Evolutionary conservation across 2,888 invertebrate species (phyloP), one percentile per base, ranked within the genome.

Genomic region (Orchesella flavescens): DNA sequence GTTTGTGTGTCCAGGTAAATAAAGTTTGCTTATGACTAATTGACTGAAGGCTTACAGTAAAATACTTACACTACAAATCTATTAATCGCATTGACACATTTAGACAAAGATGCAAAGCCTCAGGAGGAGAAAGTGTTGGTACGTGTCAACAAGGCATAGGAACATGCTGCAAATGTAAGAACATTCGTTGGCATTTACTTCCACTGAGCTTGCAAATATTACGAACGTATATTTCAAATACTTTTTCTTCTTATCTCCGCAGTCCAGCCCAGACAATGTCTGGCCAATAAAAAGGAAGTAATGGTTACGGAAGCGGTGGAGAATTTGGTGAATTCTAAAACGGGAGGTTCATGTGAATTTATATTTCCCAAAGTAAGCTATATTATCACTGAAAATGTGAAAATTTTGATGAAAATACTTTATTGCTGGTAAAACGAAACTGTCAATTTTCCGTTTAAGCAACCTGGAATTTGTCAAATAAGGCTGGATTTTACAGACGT

Each of bases 111-210:
- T 83, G 83, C 43, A 46, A 44, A 23, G 34, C 78, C 2, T 83
- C 83, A 15, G 83, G 75, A 24, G 83, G 83, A 12, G 78, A 83
- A 53, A 44, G 61, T 12, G 69, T 74, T 0, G 83, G 83, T 0
- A 12, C 68, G 0, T 83, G 83, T 46, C 83, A 83, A 24, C 73
- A 78, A 61, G 83, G 83, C 7, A 5, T 71, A 5, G 83, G 83
- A 59, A 83, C 78, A 23, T 83, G 83, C 44, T 83, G 83, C 74
- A 78, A 78, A 68, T 83, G 83, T 83, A 55, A 24, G 65, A n/a
- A n/a, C n/a, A n/a, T n/a, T n/a, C n/a, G n/a, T n/a, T n/a, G n/a
- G n/a, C n/a, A n/a, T n/a, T n/a, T n/a, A n/a, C n/a, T n/a, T n/a
- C n/a, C n/a, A n/a, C n/a, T n/a, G n/a, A n/a, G n/a, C n/a, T n/a